phyloP scores from a whole-genome alignment of 1,140 invertebrate species.

The Drosophila pseudoananassae region DNA sequence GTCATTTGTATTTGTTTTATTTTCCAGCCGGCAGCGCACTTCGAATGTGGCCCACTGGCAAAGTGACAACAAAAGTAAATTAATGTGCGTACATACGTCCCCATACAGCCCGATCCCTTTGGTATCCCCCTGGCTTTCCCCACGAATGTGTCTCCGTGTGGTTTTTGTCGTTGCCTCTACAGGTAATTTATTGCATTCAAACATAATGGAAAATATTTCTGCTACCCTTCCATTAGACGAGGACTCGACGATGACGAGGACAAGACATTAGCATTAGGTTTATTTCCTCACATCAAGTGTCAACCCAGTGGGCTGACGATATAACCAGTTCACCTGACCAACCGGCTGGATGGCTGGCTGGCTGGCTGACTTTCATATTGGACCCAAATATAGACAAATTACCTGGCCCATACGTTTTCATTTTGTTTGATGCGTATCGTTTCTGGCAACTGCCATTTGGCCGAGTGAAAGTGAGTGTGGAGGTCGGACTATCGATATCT shows the following conservation, averaged over 20 bases:
- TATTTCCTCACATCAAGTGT: slow-evolving; percentile 77
- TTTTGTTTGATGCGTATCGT: slow-evolving; percentile 64
- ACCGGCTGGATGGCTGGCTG: slow-evolving; percentile 5
- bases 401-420: slow-evolving; percentile 71
- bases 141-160: slow-evolving; percentile 40
- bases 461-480: background rate
- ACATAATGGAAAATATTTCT: slow-evolving; percentile 82
- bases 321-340: slow-evolving; percentile 61
- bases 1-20: slow-evolving; percentile 82
- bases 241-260: slow-evolving; percentile 34
- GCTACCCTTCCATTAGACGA: slow-evolving; percentile 64
- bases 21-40: slow-evolving; percentile 71
- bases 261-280: slow-evolving; percentile 79
- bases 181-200: slow-evolving; percentile 83
- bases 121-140: slow-evolving; percentile 6
- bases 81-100: slow-evolving; percentile 76
- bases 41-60: slow-evolving; percentile 81
- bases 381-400: slow-evolving; percentile 76
- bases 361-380: slow-evolving; percentile 14
- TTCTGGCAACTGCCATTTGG: slow-evolving; percentile 8
- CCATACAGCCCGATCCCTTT: slow-evolving; percentile 9
- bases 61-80: slow-evolving; percentile 83
- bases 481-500: slow-evolving; percentile 67
- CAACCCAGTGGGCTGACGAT: slow-evolving; percentile 22
- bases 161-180: slow-evolving; percentile 74